Base-by-base conservation (phyloP, 2,113 vertebrate genomes). In the Nerophis ophidion region DNA sequence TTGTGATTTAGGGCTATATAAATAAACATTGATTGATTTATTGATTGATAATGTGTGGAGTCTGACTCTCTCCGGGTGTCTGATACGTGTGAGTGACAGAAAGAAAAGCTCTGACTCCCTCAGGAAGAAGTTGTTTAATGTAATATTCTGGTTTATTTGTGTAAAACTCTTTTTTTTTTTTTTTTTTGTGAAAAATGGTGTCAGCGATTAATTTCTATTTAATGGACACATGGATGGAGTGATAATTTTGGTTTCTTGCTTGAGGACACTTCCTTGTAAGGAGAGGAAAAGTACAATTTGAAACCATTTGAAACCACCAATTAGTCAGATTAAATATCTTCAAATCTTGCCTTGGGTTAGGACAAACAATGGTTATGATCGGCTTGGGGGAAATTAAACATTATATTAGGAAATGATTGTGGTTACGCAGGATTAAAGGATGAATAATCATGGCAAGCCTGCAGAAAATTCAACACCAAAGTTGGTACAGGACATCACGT, bases 291-390 rank as follows among this genome's bases (percentile, higher is more conserved):
- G 13, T 8, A 54, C 12, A 36, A 36, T 34, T 36, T 54, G 7
- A 54, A 54, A 36, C 34, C 52, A 36, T 34, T 36, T 54, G 7
- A 54, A 54, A 36, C 34, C 52, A 35, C 14, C 19, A 53, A 53
- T 15, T 15, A 8, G 19, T 26, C 6, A 6, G 16, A 5, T 17
- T 11, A 49, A 49, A 49, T 17, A 49, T 44, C 40, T 11, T 11
- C 6, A 6, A 49, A 16, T 19, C 48, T 49, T 49, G 6, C n/a
- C 17, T 17, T 49, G 17, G 48, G 9, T 7, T 49, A 10, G 17
- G 17, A 49, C 48, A 49, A 8, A 49, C 10, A 49, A 49, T 49
- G 48, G n/a, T 49, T 49, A 19, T 4, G 4, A 49, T 33, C 17
- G 19, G 26, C 10, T 50, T 33, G 19, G 19, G 49, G 10, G 17